phyloP scores from a whole-genome alignment of 2,797 vertebrate species.

The Anguilla anguilla region DNA sequence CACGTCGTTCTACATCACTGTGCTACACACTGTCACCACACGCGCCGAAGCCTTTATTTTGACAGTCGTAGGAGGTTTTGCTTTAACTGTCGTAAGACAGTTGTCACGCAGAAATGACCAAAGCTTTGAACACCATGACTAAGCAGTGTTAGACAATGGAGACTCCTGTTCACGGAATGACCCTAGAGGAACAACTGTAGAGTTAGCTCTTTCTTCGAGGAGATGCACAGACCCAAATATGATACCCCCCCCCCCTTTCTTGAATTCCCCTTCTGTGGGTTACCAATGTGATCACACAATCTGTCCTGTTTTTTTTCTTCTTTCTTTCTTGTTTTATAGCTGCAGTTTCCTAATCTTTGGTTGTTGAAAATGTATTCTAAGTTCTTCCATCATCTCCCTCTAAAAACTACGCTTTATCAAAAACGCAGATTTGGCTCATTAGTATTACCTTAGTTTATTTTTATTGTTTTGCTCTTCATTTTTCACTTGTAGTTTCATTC shows the following conservation, averaged over 20 bases:
- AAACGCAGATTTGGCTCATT: not conserved
- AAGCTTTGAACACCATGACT: not conserved
- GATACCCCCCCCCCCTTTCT: not conserved
- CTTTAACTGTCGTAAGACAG: not conserved
- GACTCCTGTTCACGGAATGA: not conserved
- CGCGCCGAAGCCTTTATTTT: not conserved
- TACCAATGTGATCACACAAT: not conserved
- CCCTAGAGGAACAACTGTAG: not conserved
- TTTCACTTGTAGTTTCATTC: too few relatives aligned
- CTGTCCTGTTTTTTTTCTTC: too few relatives aligned
- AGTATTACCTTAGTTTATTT: not conserved
- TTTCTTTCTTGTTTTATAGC: too few relatives aligned
- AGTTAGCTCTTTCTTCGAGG: not conserved
- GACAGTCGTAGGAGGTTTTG: not conserved
- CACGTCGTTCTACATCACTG: too few relatives aligned
- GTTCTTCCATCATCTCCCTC: not conserved
- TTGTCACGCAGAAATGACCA: not conserved
- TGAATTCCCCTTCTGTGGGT: not conserved
- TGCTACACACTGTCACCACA: not conserved
- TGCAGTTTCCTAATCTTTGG: not conserved
- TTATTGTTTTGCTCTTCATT: not conserved
- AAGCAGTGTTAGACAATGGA: conserved; percentile 14
- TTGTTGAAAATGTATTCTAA: not conserved
- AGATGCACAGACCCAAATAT: not conserved
- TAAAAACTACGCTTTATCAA: too few relatives aligned